A percentile compares a stretch with the other conserved stretches of the same genome.
Evolutionary conservation across 2,888 invertebrate genomes (phyloP).

Genomic region (Hanleya hanleyi): DNA sequence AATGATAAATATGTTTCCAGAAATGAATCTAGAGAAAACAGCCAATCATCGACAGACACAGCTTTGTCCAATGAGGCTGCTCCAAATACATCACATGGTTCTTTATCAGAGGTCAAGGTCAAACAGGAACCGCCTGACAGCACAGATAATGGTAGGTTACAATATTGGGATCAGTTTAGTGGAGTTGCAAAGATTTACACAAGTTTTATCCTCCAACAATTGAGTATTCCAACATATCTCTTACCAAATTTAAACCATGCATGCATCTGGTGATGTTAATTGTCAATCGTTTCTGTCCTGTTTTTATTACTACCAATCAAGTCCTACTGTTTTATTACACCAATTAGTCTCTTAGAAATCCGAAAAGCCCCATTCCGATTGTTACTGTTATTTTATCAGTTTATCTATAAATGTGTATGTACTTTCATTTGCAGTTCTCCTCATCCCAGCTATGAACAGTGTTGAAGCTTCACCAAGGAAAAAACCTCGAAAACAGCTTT

Average conservation of each 20-base stretch:
- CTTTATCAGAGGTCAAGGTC: constrained; percentile 50
- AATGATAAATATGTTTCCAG: constrained; percentile 31
- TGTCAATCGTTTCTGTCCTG: neutral
- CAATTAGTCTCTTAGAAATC: too few species aligned
- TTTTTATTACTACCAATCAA: neutral
- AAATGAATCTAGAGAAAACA: constrained; percentile 57
- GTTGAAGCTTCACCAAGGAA: constrained; percentile 85
- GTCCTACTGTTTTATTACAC: too few species aligned
- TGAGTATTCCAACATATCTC: too few species aligned
- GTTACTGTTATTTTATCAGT: too few species aligned
- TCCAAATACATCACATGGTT: constrained; percentile 58
- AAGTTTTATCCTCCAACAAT: too few species aligned
- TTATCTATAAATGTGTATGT: too few species aligned
- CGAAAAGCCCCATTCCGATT: too few species aligned
- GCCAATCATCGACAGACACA: constrained; percentile 73
- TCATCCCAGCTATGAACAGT: constrained; percentile 33
- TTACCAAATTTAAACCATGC: neutral
- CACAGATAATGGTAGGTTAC: constrained; percentile 64
- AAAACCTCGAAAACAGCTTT: constrained; percentile 91
- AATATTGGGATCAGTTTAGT: neutral
- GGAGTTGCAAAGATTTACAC: too few species aligned
- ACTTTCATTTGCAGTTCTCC: too few species aligned
- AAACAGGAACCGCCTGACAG: constrained; percentile 63
- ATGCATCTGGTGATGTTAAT: neutral
- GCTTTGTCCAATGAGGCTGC: constrained; percentile 70